Percentiles rank a stretch among this genome's conserved stretches.
Evolutionary conservation across 2,888 invertebrate species (phyloP).

Genomic region (Acrocera orbiculus): DNA sequence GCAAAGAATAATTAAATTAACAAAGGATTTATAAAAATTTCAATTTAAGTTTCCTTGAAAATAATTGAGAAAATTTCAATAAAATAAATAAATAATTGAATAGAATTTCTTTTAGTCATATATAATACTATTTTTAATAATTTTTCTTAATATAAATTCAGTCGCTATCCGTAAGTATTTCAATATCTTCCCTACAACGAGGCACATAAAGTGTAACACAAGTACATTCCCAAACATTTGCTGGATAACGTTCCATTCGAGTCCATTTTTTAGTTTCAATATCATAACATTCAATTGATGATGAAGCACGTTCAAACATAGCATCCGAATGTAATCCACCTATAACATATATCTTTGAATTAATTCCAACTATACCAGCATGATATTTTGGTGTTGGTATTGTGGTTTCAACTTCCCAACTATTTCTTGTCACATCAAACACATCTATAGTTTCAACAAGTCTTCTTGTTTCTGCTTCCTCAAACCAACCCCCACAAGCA

Average conservation of each 20-base stretch:
- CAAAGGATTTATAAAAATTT: too few relatives aligned
- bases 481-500: constrained; percentile 49
- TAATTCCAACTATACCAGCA: constrained; percentile 44
- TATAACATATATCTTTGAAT: constrained; percentile 44
- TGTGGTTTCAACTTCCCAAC: constrained; percentile 41
- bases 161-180: constrained; percentile 9
- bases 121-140: not conserved
- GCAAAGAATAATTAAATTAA: too few relatives aligned
- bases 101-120: too few relatives aligned
- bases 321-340: constrained; percentile 49
- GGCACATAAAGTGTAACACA: constrained; percentile 50
- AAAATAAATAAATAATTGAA: too few relatives aligned
- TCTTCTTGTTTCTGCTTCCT: constrained; percentile 35
- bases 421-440: constrained; percentile 39
- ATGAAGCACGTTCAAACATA: constrained; percentile 47
- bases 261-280: constrained; percentile 42
- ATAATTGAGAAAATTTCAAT: too few relatives aligned
- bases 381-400: constrained; percentile 51
- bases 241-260: constrained; percentile 42
- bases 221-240: constrained; percentile 54
- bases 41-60: too few relatives aligned
- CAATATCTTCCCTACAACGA: constrained; percentile 23
- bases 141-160: constrained; percentile 1
- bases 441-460: constrained; percentile 45
- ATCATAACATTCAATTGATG: constrained; percentile 48